Conservation (phyloP, 2,113 vertebrate genomes). For the Cottus gobio region DNA sequence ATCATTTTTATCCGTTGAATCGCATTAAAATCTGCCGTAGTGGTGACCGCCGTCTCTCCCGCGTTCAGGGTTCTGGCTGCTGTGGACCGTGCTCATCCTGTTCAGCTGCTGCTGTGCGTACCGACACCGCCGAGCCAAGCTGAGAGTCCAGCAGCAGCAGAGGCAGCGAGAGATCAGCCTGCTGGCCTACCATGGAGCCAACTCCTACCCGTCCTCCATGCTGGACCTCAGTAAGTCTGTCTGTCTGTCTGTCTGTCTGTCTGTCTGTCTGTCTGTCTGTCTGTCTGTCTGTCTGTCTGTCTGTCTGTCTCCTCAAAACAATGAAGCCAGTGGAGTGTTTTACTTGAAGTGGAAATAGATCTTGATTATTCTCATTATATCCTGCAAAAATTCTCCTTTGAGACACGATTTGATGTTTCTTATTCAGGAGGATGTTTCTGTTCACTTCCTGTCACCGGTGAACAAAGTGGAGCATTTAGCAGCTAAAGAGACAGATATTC, state of each 20-base stretch:
- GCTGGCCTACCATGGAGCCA: slow-evolving; percentile 93
- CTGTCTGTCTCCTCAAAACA: not conserved
- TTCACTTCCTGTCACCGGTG: no score
- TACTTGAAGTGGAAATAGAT: no score
- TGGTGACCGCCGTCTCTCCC: no score
- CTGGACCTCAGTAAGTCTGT: slow-evolving; percentile 91
- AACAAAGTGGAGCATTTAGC: no score
- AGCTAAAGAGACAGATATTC: no score
- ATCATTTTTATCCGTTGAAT: not conserved
- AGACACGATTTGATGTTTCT: no score
- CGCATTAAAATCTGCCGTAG: no score
- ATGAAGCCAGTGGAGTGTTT: no score
- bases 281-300: not conserved
- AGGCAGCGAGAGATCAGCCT: slow-evolving; percentile 95
- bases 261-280: not conserved
- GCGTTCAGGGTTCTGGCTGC: slow-evolving; percentile 94
- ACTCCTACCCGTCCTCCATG: slow-evolving; percentile 87
- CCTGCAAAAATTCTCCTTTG: no score
- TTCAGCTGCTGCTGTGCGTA: slow-evolving; percentile 97
- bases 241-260: not conserved
- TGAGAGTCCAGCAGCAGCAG: slow-evolving; percentile 93
- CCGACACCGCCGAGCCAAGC: slow-evolving; percentile 93
- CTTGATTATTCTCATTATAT: no score
- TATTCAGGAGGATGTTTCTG: no score
- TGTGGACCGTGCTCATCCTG: slow-evolving; percentile 94